A percentile compares a stretch with the other conserved stretches of the same genome.
phyloP scores from a whole-genome alignment of 2,797 vertebrate genomes.

The Sarcophilus harrisii region DNA sequence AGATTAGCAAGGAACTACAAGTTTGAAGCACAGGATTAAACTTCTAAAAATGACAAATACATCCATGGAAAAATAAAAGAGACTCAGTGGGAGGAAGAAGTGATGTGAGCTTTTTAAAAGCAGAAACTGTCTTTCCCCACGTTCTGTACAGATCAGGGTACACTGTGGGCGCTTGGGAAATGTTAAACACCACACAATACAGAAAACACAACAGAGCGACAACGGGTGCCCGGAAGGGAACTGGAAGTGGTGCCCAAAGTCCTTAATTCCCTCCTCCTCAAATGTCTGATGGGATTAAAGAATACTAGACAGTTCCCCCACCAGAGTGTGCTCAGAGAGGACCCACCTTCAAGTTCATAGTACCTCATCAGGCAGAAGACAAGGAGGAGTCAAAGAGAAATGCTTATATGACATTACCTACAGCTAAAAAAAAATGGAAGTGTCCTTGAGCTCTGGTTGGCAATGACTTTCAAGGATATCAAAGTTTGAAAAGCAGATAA shows the following conservation, averaged over 20 bases:
- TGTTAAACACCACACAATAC: background rate
- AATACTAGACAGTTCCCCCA: background rate
- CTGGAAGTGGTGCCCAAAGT: background rate
- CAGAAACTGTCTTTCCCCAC: background rate
- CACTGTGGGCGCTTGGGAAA: conserved; percentile 15
- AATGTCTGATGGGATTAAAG: background rate
- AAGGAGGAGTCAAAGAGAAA: background rate
- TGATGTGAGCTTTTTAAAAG: background rate
- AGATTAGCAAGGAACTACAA: background rate
- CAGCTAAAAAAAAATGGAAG: background rate
- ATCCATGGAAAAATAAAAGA: conserved; percentile 11
- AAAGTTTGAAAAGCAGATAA: background rate
- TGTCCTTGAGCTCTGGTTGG: background rate
- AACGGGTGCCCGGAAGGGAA: background rate
- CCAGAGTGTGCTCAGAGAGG: background rate
- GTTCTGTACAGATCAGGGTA: conserved; percentile 26
- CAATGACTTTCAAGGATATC: background rate
- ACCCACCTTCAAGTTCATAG: background rate
- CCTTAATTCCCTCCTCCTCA: background rate
- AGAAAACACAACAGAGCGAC: background rate
- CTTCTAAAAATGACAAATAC: background rate
- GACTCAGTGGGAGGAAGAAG: conserved; percentile 19
- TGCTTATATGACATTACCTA: background rate
- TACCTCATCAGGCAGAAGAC: background rate
- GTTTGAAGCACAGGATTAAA: conserved; percentile 9